These are phyloP conservation scores for Nyctibius bracteatus DNA, from an alignment of 2,113 vertebrate genomes.

Conservation along the genomic window DNA sequence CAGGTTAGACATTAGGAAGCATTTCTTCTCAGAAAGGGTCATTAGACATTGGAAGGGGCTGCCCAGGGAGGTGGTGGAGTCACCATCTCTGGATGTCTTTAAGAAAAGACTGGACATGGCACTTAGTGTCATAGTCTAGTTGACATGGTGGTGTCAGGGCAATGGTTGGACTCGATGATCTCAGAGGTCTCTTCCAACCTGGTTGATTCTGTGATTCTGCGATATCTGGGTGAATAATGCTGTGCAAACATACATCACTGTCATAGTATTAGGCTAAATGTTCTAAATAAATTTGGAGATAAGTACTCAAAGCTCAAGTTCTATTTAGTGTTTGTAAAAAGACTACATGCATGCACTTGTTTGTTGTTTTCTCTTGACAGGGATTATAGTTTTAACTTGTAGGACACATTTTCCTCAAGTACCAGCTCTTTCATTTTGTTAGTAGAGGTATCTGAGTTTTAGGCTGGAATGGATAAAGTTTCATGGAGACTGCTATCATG, in stretches of 20 bases:
- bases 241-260: fast-evolving
- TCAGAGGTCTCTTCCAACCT: too few species aligned
- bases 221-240: not conserved
- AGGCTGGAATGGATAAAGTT: not conserved
- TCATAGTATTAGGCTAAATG: not conserved
- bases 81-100: too few species aligned
- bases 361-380: not conserved
- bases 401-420: not conserved
- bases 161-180: too few species aligned
- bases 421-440: not conserved
- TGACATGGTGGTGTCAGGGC: too few species aligned
- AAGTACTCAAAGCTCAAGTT: not conserved
- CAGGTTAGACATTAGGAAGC: too few species aligned
- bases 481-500: not conserved
- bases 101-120: too few species aligned
- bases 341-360: not conserved
- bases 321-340: not conserved
- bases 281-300: not conserved
- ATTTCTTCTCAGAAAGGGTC: too few species aligned
- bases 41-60: too few species aligned
- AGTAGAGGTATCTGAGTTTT: not conserved
- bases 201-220: too few species aligned
- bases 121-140: too few species aligned
- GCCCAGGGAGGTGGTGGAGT: too few species aligned
- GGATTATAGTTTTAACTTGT: not conserved